Base-by-base conservation (phyloP, 2,888 invertebrate genomes). In the Colostygia pectinataria region DNA sequence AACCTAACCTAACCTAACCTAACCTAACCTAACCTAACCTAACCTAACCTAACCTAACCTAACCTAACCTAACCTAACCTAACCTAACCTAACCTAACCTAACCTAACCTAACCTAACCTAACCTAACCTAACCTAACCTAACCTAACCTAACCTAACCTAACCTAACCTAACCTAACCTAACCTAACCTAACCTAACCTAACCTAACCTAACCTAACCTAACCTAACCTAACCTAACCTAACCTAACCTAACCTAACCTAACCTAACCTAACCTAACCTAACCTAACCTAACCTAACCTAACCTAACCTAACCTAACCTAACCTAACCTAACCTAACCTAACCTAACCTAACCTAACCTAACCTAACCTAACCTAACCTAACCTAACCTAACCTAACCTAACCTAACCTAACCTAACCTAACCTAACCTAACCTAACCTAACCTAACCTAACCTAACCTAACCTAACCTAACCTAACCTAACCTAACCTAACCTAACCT, bases 271-370 rank as follows among this genome's bases (percentile, higher is more conserved):
- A 33, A 33, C 33, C 33, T 33, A 33, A 33, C 33, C 33, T 33
- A 33, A 33, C 33, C 33, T 33, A 33, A 33, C 33, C 33, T 33
- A 33, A 33, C 33, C 33, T 33, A 34, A 34, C 34, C 34, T 34
- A 34, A 34, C 34, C 34, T 34, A 34, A 34, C 34, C 34, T 34
- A 34, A 34, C 34, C 34, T 34, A 34, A 34, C 34, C 34, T 34
- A 34, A 34, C 34, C 34, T 34, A 34, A 34, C 34, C 34, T 34
- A 34, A 34, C 34, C 34, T 34, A 34, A 34, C 34, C 34, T 34
- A 34, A 34, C 34, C 34, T 34, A 34, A 34, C 34, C 34, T 34
- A 34, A 34, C 34, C 34, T 34, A 34, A 34, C 34, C 34, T 34
- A 34, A 34, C 34, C 34, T 34, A 34, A 34, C 34, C 34, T 34